Conservation (phyloP, 2,113 vertebrate genomes). For the Nyctereutes procyonoides region DNA sequence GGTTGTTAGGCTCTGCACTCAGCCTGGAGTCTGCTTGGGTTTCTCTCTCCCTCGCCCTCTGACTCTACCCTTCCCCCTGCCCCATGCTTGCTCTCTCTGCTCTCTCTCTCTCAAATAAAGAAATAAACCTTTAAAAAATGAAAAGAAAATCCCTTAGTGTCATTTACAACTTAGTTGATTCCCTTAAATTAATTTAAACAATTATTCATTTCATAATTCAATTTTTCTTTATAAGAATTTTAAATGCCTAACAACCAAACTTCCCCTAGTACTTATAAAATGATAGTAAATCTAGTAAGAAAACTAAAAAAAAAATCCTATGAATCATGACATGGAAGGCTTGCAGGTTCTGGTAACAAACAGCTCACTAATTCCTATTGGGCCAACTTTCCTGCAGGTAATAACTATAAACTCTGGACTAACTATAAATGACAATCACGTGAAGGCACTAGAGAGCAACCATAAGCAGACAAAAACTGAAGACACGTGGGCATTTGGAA, state of each 20-base stretch:
- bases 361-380: not conserved
- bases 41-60: not conserved
- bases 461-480: not conserved
- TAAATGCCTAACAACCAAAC: constrained; percentile 32
- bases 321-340: not conserved
- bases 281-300: not conserved
- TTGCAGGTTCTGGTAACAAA: not conserved
- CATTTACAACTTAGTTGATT: constrained; percentile 33
- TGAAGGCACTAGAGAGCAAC: not conserved
- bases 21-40: not conserved
- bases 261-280: not conserved
- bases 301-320: not conserved
- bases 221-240: constrained; percentile 54
- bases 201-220: constrained; percentile 31
- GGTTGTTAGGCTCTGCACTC: not conserved
- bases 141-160: not conserved
- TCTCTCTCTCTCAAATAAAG: not conserved
- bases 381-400: not conserved
- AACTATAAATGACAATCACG: not conserved
- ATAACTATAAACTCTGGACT: not conserved
- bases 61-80: not conserved
- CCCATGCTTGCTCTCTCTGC: not conserved
- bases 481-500: not conserved
- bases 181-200: constrained; percentile 52
- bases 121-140: not conserved